Percentiles rank a stretch among this genome's conserved stretches.
Conservation (phyloP, 2,797 vertebrate species). For the Phataginus tricuspis region DNA sequence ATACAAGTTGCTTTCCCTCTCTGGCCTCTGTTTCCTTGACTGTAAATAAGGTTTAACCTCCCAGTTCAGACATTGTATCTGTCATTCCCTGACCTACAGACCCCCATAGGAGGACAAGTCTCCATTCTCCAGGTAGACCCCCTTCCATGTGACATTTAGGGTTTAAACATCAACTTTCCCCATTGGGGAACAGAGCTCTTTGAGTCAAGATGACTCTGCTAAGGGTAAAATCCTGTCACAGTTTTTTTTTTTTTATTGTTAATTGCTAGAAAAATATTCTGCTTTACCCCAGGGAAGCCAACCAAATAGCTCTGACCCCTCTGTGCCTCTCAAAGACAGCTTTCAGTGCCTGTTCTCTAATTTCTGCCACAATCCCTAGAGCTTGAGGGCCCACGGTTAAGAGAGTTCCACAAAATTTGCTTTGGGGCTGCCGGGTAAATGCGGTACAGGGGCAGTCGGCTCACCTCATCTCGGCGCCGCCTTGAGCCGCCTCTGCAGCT, state of each 20-base stretch:
- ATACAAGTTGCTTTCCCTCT: not conserved
- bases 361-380: not conserved
- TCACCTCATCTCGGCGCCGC: not conserved
- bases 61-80: not conserved
- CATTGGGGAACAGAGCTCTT: not conserved
- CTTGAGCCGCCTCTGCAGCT: not conserved
- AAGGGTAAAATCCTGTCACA: not conserved
- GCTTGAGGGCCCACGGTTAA: not conserved
- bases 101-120: fast-evolving
- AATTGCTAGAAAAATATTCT: slow-evolving; percentile 44
- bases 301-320: not conserved
- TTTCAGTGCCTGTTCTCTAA: not conserved
- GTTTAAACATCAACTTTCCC: not conserved
- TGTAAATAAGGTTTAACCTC: not conserved
- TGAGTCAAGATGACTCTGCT: not conserved
- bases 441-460: not conserved
- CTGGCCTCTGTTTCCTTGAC: not conserved
- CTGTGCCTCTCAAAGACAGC: not conserved
- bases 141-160: not conserved
- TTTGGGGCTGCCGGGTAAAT: not conserved
- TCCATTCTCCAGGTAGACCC: not conserved
- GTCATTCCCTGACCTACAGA: not conserved
- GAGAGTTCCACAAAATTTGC: not conserved
- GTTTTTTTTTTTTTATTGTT: not conserved
- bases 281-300: not conserved